Conservation (phyloP, 2,797 vertebrate genomes). For the Tapirus indicus region DNA sequence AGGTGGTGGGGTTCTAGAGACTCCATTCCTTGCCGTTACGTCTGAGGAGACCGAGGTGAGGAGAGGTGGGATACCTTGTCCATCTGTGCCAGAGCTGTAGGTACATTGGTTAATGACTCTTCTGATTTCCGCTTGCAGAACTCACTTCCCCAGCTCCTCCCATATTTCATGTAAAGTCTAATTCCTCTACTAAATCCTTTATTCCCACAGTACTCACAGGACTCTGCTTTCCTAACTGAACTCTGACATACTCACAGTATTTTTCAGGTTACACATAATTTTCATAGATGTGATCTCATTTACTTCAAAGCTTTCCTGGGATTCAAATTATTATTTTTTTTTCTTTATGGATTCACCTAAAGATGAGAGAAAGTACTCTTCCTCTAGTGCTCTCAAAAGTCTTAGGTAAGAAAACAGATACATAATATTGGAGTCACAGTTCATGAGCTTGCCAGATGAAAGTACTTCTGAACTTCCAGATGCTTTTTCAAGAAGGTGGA, state of each 20-base stretch:
- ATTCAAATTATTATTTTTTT: slow-evolving; percentile 23
- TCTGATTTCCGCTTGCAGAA: background rate
- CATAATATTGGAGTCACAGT: slow-evolving; percentile 5
- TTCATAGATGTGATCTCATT: slow-evolving; percentile 26
- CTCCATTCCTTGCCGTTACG: background rate
- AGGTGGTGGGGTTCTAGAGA: background rate
- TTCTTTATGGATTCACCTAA: background rate
- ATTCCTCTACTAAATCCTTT: background rate
- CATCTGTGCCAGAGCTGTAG: background rate
- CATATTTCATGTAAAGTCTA: background rate
- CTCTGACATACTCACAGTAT: background rate
- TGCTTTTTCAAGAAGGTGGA: slow-evolving; percentile 61
- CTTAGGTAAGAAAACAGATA: slow-evolving; percentile 42
- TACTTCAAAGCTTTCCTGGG: slow-evolving; percentile 25
- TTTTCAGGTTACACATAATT: background rate
- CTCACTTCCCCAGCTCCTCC: background rate
- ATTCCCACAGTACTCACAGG: background rate
- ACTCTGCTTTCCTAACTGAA: background rate
- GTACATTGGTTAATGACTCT: background rate
- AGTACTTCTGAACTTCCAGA: slow-evolving; percentile 63
- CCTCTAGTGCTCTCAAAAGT: background rate
- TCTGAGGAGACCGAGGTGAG: background rate
- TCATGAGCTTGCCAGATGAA: slow-evolving; percentile 49
- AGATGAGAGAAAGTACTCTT: slow-evolving; percentile 30
- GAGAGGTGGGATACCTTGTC: background rate